Evolutionary conservation across 1,140 invertebrate species (phyloP).

Genomic region (Drosophila paulistorum): DNA sequence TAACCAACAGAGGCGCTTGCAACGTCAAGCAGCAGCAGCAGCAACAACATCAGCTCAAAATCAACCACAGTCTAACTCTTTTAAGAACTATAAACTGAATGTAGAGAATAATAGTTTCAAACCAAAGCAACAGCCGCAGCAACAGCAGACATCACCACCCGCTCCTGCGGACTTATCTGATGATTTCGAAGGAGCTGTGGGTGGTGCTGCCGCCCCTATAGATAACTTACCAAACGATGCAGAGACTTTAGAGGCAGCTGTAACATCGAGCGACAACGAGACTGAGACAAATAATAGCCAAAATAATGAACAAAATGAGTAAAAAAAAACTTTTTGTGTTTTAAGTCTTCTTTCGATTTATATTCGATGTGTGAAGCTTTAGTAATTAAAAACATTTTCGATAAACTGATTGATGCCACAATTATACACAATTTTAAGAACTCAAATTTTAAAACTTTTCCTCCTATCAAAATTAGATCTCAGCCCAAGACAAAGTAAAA

Average conservation of each 20-base stretch:
- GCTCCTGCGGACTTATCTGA: constrained; percentile 33
- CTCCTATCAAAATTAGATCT: constrained; percentile 60
- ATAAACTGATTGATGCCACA: constrained; percentile 12
- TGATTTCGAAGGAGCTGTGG: constrained; percentile 68
- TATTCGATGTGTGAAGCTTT: background rate
- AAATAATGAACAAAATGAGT: constrained; percentile 54
- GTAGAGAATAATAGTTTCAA: constrained; percentile 78
- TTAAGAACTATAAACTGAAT: constrained; percentile 78
- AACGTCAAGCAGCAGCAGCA: constrained; percentile 52
- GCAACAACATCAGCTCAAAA: constrained; percentile 13
- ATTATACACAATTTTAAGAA: constrained; percentile 7
- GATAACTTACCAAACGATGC: constrained; percentile 31
- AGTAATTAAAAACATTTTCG: constrained; percentile 23
- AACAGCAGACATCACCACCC: background rate
- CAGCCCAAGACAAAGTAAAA: constrained; percentile 23
- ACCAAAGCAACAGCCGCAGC: constrained; percentile 47
- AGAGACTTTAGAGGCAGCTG: constrained; percentile 38
- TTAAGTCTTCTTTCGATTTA: background rate
- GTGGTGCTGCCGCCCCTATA: constrained; percentile 33
- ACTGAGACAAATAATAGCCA: constrained; percentile 60
- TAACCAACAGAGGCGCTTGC: constrained; percentile 70
- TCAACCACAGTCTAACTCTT: constrained; percentile 53
- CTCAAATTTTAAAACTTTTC: constrained; percentile 18
- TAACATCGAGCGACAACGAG: constrained; percentile 69
- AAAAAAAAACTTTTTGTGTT: constrained; percentile 2